Base-by-base conservation (phyloP, 1,140 invertebrate species). In the Copidosoma floridanum region DNA sequence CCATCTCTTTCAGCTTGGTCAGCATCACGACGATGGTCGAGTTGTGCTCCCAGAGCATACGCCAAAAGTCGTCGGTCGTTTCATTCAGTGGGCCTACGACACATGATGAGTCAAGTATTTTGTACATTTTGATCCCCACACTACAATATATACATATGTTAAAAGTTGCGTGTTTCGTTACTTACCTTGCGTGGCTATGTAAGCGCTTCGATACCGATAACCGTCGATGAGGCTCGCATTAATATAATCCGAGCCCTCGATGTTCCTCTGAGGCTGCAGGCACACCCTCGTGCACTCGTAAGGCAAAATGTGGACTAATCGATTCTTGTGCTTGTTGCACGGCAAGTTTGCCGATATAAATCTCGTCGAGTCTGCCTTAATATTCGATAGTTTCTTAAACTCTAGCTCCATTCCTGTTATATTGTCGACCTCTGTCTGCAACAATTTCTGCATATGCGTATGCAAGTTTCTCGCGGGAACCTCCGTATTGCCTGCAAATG, bases 1-100 rank as follows among this genome's bases (percentile, higher is more conserved):
- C 95, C 91, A 97, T 95, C 82, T 98, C 96, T 76, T 97, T 93
- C 18, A 97, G 83, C 80, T 98, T 98, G 3, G 95, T 99, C 35
- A 99, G 81, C 96, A 99, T 99, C 10, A 99, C 97, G 35, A 99
- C 91, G 76, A 99, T 99, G 5, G 95, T 98, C 0, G 95, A 98
- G 78, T 99, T 99, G 75, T 99, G 95, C 76, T 99, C 97, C 97
- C 97, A 99, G n/a, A 99, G 82, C 97, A 99, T 99, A 63, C 97
- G 84, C 98, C 98, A 99, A 70, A 99, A 96, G 75, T 99, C 97
- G 68, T 98, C 95, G 0, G 94, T 94, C 0, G 98, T 99, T 67
- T 99, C 94, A 23, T 88, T 87, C 14, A 99, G 80, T 0, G 98
- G 97, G 10, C 96, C 60, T 62, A 32, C 29, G 29, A 32, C 6